A percentile compares a stretch with the other conserved stretches of the same genome.
Conservation (phyloP, 2,888 invertebrate species). For the Melieria picta region DNA sequence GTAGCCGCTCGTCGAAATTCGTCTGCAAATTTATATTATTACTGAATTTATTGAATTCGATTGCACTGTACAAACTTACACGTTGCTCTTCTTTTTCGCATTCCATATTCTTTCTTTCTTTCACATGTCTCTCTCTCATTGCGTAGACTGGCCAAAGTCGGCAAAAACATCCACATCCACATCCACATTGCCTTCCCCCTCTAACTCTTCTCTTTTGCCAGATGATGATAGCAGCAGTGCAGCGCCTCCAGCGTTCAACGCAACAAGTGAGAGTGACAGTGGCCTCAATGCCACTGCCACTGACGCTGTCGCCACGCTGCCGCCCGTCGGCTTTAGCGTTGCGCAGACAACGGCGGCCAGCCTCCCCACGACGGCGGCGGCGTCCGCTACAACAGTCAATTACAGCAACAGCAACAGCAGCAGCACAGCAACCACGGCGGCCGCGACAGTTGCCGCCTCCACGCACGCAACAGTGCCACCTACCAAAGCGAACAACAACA, state of each 20-base stretch:
- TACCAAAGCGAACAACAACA: conserved; percentile 22
- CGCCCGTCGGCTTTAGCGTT: too few relatives aligned
- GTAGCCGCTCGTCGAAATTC: too few relatives aligned
- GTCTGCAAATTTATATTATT: too few relatives aligned
- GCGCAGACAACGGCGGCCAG: not conserved
- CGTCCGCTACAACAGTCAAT: conserved; percentile 4
- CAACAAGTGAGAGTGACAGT: conserved; percentile 33
- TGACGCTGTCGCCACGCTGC: conserved; percentile 1
- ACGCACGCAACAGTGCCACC: conserved; percentile 16
- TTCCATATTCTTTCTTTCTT: conserved; percentile 30
- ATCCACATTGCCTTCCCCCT: conserved; percentile 44
- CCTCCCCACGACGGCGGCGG: conserved; percentile 21
- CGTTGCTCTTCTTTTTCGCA: conserved; percentile 17
- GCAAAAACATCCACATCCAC: conserved; percentile 43
- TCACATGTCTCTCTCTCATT: conserved; percentile 35
- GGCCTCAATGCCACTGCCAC: conserved; percentile 16
- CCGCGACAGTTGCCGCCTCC: conserved; percentile 11
- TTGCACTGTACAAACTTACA: conserved; percentile 33
- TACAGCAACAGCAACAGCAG: conserved; percentile 18
- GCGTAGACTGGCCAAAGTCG: conserved; percentile 60
- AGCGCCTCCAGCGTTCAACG: conserved; percentile 33
- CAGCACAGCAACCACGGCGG: not conserved
- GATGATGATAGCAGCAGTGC: conserved; percentile 50
- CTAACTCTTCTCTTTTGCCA: conserved; percentile 59
- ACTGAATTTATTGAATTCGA: too few relatives aligned